Conservation (phyloP, 1,140 invertebrate genomes). For the Bombus confusus region DNA sequence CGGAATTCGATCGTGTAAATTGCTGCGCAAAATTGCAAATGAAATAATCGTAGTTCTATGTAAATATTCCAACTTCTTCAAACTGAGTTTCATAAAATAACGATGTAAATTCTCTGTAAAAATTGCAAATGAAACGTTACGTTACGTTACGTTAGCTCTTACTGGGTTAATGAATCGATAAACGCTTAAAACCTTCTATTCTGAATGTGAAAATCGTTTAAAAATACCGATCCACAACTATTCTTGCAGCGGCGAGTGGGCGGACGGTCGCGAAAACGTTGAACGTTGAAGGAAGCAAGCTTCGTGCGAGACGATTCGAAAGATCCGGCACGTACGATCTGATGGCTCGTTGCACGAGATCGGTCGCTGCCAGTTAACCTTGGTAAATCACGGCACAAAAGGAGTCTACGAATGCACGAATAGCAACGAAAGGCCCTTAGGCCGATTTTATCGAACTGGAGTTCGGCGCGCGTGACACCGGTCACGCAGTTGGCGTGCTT, state of each 20-base stretch:
- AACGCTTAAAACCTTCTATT: neutral
- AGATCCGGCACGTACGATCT: no score
- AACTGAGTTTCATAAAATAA: no score
- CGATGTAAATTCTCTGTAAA: no score
- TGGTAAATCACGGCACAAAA: slow-evolving; percentile 20
- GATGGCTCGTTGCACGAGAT: slow-evolving; percentile 7
- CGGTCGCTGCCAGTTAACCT: slow-evolving; percentile 9
- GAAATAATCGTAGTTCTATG: no score
- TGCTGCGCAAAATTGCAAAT: no score
- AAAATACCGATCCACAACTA: neutral
- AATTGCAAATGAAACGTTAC: neutral
- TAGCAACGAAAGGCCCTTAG: slow-evolving; percentile 1
- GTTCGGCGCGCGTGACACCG: neutral
- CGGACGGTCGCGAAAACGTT: neutral
- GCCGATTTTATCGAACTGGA: slow-evolving; percentile 28
- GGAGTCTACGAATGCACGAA: slow-evolving; percentile 21
- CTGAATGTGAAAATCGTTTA: neutral
- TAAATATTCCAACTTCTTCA: no score
- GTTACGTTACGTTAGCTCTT: neutral
- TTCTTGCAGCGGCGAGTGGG: neutral
- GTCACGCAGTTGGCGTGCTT: neutral
- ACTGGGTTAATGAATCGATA: neutral
- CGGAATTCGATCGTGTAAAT: neutral
- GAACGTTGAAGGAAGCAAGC: neutral
- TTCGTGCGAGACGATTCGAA: slow-evolving; percentile 11